Evolutionary conservation across 2,113 vertebrate species (phyloP).

Genomic region (Thryonomys swinderianus): DNA sequence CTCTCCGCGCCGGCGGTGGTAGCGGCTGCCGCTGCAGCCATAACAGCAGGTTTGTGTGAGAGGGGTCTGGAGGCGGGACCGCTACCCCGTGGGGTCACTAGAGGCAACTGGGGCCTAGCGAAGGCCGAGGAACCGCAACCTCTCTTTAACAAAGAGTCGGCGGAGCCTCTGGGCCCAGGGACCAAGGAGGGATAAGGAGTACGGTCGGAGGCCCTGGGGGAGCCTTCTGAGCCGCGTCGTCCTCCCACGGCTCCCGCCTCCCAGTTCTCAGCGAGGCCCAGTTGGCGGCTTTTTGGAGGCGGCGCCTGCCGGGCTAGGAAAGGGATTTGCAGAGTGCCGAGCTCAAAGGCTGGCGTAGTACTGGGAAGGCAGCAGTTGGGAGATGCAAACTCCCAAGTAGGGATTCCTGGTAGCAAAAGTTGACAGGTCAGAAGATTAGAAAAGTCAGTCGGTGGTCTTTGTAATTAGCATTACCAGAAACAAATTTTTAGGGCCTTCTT

Average conservation of each 20-base stretch:
- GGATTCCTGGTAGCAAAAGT: background rate
- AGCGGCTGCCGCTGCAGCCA: background rate
- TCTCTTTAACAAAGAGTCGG: conserved; percentile 77
- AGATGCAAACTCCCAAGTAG: background rate
- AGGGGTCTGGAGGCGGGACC: background rate
- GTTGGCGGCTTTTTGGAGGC: conserved; percentile 65
- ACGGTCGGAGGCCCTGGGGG: background rate
- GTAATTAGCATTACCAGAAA: background rate
- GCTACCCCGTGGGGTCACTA: background rate
- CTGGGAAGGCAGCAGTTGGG: background rate
- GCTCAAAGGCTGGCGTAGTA: background rate
- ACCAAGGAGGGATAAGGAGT: background rate
- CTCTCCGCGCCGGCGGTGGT: background rate
- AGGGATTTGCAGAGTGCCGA: conserved; percentile 52
- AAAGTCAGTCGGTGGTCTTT: background rate
- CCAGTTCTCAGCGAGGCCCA: background rate
- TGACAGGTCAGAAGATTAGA: background rate
- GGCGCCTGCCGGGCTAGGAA: background rate
- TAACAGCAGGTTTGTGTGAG: conserved; percentile 55
- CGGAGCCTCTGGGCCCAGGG: background rate
- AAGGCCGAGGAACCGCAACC: conserved; percentile 56
- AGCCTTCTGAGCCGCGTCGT: background rate
- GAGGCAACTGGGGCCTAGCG: conserved; percentile 72
- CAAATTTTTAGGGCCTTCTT: conserved; percentile 48
- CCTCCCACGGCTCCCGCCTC: background rate